A percentile compares a stretch with the other conserved stretches of the same genome.
Conservation (phyloP, 2,113 vertebrate genomes). For the Tetrao urogallus region DNA sequence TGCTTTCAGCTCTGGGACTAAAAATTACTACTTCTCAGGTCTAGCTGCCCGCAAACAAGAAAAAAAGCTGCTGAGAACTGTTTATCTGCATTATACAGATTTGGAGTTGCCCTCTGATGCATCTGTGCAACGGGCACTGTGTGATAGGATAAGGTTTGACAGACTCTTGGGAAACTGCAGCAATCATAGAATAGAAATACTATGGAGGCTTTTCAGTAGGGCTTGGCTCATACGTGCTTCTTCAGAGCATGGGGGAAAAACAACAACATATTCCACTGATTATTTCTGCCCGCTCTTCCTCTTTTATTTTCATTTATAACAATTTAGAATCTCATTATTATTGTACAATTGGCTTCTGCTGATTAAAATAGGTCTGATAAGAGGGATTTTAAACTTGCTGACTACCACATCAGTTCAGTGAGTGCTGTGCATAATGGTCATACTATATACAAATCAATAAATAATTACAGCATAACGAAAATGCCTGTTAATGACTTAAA, state of each 20-base stretch:
- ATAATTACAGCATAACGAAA: slow-evolving; percentile 20
- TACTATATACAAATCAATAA: slow-evolving; percentile 36
- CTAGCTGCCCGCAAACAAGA: neutral
- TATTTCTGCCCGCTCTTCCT: neutral
- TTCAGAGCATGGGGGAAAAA: neutral
- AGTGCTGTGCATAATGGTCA: neutral
- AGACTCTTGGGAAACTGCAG: neutral
- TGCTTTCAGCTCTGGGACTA: neutral
- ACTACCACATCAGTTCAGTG: neutral
- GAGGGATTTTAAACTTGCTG: slow-evolving; percentile 34
- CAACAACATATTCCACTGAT: neutral
- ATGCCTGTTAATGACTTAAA: neutral
- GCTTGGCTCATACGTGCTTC: neutral
- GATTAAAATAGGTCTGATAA: slow-evolving; percentile 24
- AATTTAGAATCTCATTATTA: neutral
- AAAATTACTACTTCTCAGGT: neutral
- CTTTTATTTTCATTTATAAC: slow-evolving; percentile 26
- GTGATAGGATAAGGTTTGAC: neutral
- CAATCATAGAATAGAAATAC: neutral
- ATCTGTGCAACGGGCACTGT: neutral
- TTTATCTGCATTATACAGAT: neutral
- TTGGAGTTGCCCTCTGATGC: neutral
- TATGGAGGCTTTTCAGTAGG: neutral
- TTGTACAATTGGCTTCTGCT: neutral
- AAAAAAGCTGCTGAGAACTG: neutral